Conservation (phyloP, 2,888 invertebrate species). For the Minunthozetes semirufus region DNA sequence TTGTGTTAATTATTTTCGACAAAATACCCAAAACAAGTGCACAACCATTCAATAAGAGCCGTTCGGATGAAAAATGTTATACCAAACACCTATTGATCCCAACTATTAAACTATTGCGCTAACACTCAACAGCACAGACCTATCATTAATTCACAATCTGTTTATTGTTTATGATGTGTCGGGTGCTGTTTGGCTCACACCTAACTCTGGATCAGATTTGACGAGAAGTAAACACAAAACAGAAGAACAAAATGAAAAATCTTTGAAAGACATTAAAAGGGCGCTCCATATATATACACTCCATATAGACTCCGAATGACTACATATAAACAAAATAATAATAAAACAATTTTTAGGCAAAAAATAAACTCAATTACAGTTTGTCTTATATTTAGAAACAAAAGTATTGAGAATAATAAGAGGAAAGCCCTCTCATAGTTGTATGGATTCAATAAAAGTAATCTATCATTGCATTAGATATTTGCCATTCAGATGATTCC, state of each 20-base stretch:
- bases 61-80: constrained; percentile 8
- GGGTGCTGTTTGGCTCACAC: constrained; percentile 10
- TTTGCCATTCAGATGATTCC: not conserved
- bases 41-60: not conserved
- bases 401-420: no score
- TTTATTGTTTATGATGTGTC: constrained; percentile 6
- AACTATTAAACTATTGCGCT: not conserved
- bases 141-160: constrained; percentile 14
- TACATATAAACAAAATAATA: not conserved
- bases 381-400: no score
- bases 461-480: not conserved
- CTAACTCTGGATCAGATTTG: not conserved
- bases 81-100: constrained; percentile 3
- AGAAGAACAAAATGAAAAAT: not conserved
- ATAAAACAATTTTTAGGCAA: no score
- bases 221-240: not conserved
- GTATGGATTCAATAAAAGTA: not conserved
- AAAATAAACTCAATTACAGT: no score
- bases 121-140: not conserved
- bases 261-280: not conserved
- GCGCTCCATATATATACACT: not conserved
- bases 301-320: not conserved
- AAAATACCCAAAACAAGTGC: not conserved
- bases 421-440: no score
- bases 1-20: constrained; percentile 19